phyloP scores from a whole-genome alignment of 2,888 invertebrate species.

The Ichneumoninae sp. region DNA sequence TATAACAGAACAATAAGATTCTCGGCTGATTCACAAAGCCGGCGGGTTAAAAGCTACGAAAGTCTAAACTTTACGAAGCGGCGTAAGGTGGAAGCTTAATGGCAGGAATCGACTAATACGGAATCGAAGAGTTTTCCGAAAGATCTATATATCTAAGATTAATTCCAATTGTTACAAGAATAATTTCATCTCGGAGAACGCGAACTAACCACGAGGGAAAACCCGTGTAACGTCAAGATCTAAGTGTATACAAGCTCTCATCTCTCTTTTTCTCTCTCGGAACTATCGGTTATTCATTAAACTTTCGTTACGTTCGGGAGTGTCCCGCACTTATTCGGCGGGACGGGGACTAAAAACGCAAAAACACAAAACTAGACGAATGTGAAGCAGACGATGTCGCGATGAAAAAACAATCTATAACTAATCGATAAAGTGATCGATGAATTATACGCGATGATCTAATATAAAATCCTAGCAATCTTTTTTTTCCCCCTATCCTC shows the following conservation, averaged over 20 bases:
- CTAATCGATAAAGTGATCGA: conserved; percentile 23
- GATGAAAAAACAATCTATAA: not conserved
- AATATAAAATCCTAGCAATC: conserved; percentile 27
- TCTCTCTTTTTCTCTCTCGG: conserved; percentile 36
- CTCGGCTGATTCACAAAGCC: not conserved
- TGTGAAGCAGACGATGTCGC: conserved; percentile 20
- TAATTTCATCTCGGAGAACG: conserved; percentile 57
- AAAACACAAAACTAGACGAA: conserved; percentile 17
- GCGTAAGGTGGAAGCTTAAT: conserved; percentile 60
- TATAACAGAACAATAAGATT: not conserved
- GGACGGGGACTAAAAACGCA: conserved; percentile 40
- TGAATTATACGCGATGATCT: conserved; percentile 13
- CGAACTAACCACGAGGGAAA: conserved; percentile 11
- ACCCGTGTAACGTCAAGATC: conserved; percentile 33
- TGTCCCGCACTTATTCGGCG: conserved; percentile 50
- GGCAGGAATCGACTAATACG: conserved; percentile 62
- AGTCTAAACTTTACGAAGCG: conserved; percentile 34
- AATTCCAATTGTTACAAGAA: conserved; percentile 58
- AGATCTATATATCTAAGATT: conserved; percentile 34
- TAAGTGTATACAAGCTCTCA: conserved; percentile 56
- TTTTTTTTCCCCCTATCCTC: not conserved
- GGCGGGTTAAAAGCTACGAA: conserved; percentile 15
- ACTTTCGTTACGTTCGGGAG: conserved; percentile 68
- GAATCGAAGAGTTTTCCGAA: conserved; percentile 44
- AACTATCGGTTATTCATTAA: conserved; percentile 57